Base-by-base conservation (phyloP, 2,888 invertebrate genomes). In the Pogonocherus hispidulus region DNA sequence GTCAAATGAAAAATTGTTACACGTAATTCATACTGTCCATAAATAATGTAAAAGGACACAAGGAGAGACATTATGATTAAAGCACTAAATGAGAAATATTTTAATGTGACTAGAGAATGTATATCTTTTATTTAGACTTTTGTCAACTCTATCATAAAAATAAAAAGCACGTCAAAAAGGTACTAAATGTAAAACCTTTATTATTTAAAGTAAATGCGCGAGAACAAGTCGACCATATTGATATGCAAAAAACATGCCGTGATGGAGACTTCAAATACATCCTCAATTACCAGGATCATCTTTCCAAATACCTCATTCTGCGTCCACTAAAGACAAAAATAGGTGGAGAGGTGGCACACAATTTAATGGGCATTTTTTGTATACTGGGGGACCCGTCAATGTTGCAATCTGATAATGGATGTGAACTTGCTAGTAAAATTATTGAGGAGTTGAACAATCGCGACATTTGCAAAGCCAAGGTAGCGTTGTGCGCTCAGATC, bases 321-420 rank as follows among this genome's bases (percentile, higher is more conserved):
- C 68, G 80, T 52, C 66, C 83, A 5, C 66, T 84, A 22, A 68
- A 75, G 66, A 76, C 70, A 1, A 81, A 83, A 62, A 62, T 65
- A 54, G 79, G 81, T 1, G 71, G 65, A 46, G 80, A 83, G 69
- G 81, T 83, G 8, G 80, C 82, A 23, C 65, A 79, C 57, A 37
- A 70, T 16, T 51, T 84, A 2, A 35, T 80, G 23, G 46, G 49
- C 19, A 59, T 59, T 9, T 47, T 47, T 46, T 20, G 46, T 18
- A 59, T 23, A 20, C 6, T 46, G 54, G 60, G 47, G 9, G 47
- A 11, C 8, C 47, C 46, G 19, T 23, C 46, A 14, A 8, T 59
- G 14, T 20, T 41, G 11, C 60, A 59, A 6, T 47, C 20, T 47
- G 47, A 59, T 46, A 46, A 59, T 4, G 47, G 47, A 11, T 8